phyloP scores from a whole-genome alignment of 2,888 invertebrate species.

The Seira musarum region DNA sequence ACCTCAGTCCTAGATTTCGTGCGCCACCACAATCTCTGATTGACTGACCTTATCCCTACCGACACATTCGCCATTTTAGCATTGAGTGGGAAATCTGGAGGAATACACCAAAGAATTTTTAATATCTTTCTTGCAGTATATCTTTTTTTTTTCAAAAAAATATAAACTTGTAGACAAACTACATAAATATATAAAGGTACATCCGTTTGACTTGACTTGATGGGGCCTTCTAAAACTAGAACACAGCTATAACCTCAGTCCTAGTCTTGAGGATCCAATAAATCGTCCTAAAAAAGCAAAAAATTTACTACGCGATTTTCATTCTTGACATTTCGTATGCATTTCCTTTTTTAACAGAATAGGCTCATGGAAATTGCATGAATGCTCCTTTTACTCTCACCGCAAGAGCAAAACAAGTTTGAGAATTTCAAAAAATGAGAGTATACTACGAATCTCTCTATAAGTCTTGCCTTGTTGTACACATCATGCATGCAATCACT shows the following conservation, averaged over 20 bases:
- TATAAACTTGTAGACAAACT: too few relatives aligned
- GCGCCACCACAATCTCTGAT: background rate
- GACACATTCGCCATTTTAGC: background rate
- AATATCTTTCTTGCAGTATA: slow-evolving; percentile 4
- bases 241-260: background rate
- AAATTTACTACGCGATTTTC: background rate
- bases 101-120: background rate
- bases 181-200: too few relatives aligned
- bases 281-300: background rate
- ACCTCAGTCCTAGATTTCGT: background rate
- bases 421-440: background rate
- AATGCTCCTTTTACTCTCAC: background rate
- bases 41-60: background rate
- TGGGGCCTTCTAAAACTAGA: too few relatives aligned
- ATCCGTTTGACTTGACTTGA: too few relatives aligned
- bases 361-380: background rate
- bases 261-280: background rate
- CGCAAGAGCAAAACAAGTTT: background rate
- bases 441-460: background rate
- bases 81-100: background rate
- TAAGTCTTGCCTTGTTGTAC: background rate
- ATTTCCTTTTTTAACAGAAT: background rate
- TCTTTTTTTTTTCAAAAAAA: too few relatives aligned
- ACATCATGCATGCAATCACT: background rate
- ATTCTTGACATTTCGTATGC: slow-evolving; percentile 2